Conservation (phyloP, 2,797 vertebrate species). For the Malurus leucopterus region DNA sequence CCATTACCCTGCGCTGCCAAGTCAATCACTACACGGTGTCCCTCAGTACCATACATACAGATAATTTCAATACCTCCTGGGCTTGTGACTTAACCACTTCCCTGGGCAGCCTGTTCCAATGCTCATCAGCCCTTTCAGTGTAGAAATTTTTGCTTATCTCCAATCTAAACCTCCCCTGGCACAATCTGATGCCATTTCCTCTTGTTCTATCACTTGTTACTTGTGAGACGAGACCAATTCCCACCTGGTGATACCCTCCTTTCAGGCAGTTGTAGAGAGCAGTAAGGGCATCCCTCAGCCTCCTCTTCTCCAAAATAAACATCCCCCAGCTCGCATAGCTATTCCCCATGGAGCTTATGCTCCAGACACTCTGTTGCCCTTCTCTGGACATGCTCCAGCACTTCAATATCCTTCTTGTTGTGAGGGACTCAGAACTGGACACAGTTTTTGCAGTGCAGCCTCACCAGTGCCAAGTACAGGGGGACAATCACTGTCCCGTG, state of each 20-base stretch:
- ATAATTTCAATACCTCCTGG: neutral
- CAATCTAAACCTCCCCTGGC: neutral
- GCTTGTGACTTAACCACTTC: neutral
- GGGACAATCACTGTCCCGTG: neutral
- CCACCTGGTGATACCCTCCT: neutral
- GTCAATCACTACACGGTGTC: neutral
- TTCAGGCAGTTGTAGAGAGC: neutral
- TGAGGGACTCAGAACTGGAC: neutral
- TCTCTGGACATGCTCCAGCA: neutral
- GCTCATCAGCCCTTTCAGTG: neutral
- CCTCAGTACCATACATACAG: neutral
- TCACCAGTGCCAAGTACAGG: accelerated
- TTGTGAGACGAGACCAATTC: neutral
- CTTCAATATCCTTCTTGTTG: accelerated
- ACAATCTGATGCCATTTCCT: neutral
- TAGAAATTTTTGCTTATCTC: neutral
- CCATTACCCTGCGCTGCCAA: neutral
- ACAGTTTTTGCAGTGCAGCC: too few relatives aligned
- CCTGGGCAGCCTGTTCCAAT: neutral
- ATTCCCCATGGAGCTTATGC: neutral
- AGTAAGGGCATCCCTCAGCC: neutral
- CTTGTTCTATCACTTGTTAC: neutral
- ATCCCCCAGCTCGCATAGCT: accelerated
- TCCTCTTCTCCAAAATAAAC: neutral
- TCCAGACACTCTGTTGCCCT: neutral